Evolutionary conservation across 2,113 vertebrate species (phyloP), one percentile per base, ranked within the genome.

Genomic region (Vulpes lagopus): DNA sequence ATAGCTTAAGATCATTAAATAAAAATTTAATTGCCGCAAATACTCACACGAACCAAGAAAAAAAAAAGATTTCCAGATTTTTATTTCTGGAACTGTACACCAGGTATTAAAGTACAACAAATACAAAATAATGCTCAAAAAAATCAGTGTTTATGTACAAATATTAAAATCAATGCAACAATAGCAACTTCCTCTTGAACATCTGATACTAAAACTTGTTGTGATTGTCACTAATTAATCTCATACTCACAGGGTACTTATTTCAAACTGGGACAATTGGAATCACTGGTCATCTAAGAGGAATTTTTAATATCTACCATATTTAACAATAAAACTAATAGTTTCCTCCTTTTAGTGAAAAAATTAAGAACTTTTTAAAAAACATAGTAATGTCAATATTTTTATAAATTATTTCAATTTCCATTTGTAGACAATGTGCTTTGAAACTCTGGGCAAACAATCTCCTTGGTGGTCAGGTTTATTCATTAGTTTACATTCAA

Each of bases 61-160:
- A 98, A 97, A 98, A 96, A 98, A 99, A 98, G 99, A 98, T 99
- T 99, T 99, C 99, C 99, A 99, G 99, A 99, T 98, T 98, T 99
- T 99, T 99, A 99, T 99, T 99, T 99, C 99, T 99, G 99, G 99
- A 99, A 99, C 99, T 99, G 99, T 99, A 99, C 99, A 99, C 99
- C 99, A 99, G 99, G 99, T 99, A 99, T 99, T 99, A 99, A 99
- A 99, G 99, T 99, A 99, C 99, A 99, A 99, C 99, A 99, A 99
- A 99, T 99, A 99, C 99, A 99, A 99, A 99, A 99, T 99, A 99
- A 99, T 99, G 99, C 99, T 99, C 98, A 99, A 99, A 99, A 99
- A 99, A 99, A 99, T 99, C 99, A 99, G 99, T 99, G 99, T 99
- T 99, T 99, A 99, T 99, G 99, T 99, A 99, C 99, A 99, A 99